Conservation (phyloP, 1,140 invertebrate species). For the Hyles euphorbiae region DNA sequence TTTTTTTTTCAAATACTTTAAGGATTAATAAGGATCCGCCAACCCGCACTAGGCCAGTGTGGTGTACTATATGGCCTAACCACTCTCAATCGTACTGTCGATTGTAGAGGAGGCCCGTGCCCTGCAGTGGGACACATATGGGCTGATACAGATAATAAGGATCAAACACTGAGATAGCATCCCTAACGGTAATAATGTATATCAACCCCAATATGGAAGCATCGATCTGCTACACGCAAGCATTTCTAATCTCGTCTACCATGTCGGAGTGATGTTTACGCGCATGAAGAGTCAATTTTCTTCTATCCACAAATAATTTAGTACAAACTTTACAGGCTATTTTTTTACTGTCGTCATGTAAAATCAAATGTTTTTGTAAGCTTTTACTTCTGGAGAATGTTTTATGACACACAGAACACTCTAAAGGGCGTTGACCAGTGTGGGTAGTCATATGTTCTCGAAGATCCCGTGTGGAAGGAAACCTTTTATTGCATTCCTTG, state of each 20-base stretch:
- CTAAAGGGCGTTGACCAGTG: conserved; percentile 64
- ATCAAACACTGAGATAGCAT: no score
- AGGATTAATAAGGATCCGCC: no score
- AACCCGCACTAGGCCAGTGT: no score
- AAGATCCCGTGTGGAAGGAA: conserved; percentile 19
- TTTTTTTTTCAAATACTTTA: no score
- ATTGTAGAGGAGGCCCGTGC: no score
- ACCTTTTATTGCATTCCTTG: conserved; percentile 18
- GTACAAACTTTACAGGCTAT: conserved; percentile 77
- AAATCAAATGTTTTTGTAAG: conserved; percentile 47
- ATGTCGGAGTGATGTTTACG: conserved; percentile 26
- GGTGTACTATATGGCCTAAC: no score
- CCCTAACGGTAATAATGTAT: no score
- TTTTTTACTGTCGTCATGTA: conserved; percentile 76
- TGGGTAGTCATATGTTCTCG: conserved; percentile 56
- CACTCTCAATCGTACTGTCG: no score
- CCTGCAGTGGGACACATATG: no score
- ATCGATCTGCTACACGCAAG: no score
- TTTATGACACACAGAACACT: conserved; percentile 62
- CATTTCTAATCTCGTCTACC: conserved; percentile 6
- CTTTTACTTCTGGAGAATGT: conserved; percentile 27
- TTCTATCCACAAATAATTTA: conserved; percentile 72
- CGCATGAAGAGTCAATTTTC: conserved; percentile 31
- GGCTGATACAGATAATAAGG: no score
- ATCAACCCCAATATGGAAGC: no score